Base-by-base conservation (phyloP, 2,888 invertebrate genomes). In the Oxyscelio sp. region DNA sequence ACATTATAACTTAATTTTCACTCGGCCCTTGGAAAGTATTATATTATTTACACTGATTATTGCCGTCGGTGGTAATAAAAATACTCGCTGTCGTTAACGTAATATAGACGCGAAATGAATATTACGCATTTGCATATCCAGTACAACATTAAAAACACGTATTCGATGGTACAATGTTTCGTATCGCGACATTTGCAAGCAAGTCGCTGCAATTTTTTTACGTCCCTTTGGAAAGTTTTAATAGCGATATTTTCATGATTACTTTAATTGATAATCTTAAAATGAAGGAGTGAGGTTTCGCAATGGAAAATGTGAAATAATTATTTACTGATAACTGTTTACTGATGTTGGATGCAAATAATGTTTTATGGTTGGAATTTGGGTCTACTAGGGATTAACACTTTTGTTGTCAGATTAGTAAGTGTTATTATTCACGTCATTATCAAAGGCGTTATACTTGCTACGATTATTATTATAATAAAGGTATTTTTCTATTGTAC, bases 131-230 rank as follows among this genome's bases (percentile, higher is more conserved):
- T 77, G 73, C 83, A 83, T 77, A 83, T 77, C 77, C 77, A 83
- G 77, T 77, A 66, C 59, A 52, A 82, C 82, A 82, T 82, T 82
- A 82, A 82, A 82, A 82, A 82, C 82, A 82, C 82, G 82, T 70
- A 75, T 58, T 63, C 48, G 81, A 74, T 68, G 68, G 68, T 68
- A 81, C 74, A 68, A 81, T 74, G 81, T 74, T 68, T 71, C 77
- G 59, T 75, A 63, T 82, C 70, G 70, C 63, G 63, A 61, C 68
- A 74, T 73, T 74, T 66, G 50, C 56, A 68, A 70, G 45, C 61
- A 40, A 68, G 52, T 61, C 48, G 54, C 21, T 13, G 59, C 50
- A 50, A 73, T 34, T 34, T 34, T 4, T 34, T 34, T 34, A 40
- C n/a, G 13, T 40, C 1, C n/a, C 2, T n/a, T 40, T 40, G 13